Evolutionary conservation across 2,113 vertebrate species (phyloP).

Genomic region (Cisticola juncidis): DNA sequence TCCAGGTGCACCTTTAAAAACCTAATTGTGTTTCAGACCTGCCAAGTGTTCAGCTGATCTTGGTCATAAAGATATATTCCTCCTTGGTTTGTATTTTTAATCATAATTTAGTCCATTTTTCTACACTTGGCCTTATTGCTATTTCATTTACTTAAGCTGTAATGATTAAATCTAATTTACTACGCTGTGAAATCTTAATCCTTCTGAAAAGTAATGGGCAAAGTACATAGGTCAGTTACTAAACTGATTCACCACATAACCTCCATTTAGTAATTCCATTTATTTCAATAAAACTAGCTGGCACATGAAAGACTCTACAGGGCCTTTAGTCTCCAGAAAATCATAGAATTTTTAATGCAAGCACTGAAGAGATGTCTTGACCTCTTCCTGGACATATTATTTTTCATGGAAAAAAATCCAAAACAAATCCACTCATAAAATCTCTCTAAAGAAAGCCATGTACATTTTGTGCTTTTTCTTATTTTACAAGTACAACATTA

Average conservation of each 20-base stretch:
- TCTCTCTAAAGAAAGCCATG: background rate
- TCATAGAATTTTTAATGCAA: slow-evolving; percentile 18
- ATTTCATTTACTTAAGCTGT: slow-evolving; percentile 23
- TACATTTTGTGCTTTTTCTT: background rate
- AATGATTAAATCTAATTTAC: slow-evolving; percentile 41
- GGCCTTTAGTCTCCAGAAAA: slow-evolving; percentile 1
- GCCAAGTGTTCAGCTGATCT: background rate
- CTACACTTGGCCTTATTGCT: background rate
- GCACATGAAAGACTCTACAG: background rate
- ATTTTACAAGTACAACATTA: slow-evolving; percentile 1
- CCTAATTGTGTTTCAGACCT: background rate
- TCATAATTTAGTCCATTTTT: slow-evolving; percentile 6
- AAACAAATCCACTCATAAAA: background rate
- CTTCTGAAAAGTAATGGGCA: slow-evolving; percentile 2
- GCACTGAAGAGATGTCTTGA: background rate
- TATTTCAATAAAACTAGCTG: slow-evolving; percentile 36
- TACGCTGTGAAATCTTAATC: slow-evolving; percentile 12
- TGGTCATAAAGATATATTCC: background rate
- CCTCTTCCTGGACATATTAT: background rate
- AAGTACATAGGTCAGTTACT: slow-evolving; percentile 30
- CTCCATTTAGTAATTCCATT: slow-evolving; percentile 39
- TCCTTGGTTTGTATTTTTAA: slow-evolving; percentile 39
- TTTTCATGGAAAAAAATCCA: background rate
- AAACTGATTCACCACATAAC: slow-evolving; percentile 33
- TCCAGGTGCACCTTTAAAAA: background rate